Conservation (phyloP, 2,797 vertebrate genomes). For the Schizothorax lantsangensis region DNA sequence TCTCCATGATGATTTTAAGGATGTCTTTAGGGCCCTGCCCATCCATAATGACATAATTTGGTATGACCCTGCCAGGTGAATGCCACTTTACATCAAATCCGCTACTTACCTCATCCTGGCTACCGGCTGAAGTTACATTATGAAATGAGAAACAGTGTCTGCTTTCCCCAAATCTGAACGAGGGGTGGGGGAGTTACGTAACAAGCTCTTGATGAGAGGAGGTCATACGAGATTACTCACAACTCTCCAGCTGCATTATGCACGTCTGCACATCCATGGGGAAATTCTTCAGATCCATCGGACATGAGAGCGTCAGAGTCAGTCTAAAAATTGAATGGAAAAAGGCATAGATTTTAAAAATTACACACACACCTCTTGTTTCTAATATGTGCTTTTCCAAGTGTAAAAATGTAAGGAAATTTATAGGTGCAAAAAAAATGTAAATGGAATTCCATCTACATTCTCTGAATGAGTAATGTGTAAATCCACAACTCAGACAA, state of each 20-base stretch:
- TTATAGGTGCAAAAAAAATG: background rate
- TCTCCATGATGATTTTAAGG: background rate
- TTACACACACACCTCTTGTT: background rate
- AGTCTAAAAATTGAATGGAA: constrained; percentile 74
- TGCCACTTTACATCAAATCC: constrained; percentile 37
- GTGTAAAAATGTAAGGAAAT: background rate
- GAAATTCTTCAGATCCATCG: constrained; percentile 98
- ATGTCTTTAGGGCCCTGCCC: constrained; percentile 10
- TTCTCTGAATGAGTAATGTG: constrained; percentile 26
- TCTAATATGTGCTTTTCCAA: background rate
- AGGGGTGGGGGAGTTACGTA: constrained; percentile 50
- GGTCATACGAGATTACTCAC: constrained; percentile 80
- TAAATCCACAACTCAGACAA: constrained; percentile 29
- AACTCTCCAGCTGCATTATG: constrained; percentile 98
- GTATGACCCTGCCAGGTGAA: constrained; percentile 40
- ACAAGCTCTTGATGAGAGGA: constrained; percentile 49
- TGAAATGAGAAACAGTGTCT: constrained; percentile 24
- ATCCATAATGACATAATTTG: constrained; percentile 29
- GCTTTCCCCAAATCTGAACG: constrained; percentile 14
- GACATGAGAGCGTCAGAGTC: constrained; percentile 94
- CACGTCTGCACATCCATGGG: constrained; percentile 98
- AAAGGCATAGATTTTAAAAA: background rate
- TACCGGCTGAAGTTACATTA: constrained; percentile 18
- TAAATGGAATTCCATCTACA: constrained; percentile 16
- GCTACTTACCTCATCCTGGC: constrained; percentile 47